phyloP scores from a whole-genome alignment of 2,113 vertebrate genomes.

The Nesogale talazaci region DNA sequence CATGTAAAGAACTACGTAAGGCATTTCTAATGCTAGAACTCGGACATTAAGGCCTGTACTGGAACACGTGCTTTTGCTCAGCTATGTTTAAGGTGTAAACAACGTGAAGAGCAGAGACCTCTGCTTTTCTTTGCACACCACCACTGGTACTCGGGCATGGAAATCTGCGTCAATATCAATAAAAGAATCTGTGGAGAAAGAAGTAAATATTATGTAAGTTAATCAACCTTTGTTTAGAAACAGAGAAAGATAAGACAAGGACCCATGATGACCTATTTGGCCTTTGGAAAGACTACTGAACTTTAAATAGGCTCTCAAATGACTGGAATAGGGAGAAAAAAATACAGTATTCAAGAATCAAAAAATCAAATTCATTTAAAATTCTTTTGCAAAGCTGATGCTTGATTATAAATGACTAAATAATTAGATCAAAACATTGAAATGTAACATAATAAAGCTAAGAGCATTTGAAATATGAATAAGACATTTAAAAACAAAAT shows the following conservation, averaged over 20 bases:
- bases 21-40: neutral
- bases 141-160: conserved; percentile 94
- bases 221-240: conserved; percentile 14
- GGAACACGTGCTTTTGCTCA: conserved; percentile 7
- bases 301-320: neutral
- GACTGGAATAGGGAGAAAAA: conserved; percentile 25
- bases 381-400: conserved; percentile 20
- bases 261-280: neutral
- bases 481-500: conserved; percentile 45
- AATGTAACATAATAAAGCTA: conserved; percentile 7
- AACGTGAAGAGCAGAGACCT: conserved; percentile 86
- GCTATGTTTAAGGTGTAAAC: conserved; percentile 13
- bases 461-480: conserved; percentile 1
- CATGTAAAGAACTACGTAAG: conserved; percentile 3
- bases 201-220: conserved; percentile 66
- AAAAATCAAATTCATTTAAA: conserved; percentile 49
- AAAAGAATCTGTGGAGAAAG: conserved; percentile 88
- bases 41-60: conserved; percentile 18
- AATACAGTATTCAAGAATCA: neutral
- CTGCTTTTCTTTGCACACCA: conserved; percentile 94
- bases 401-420: conserved; percentile 27
- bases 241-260: conserved; percentile 6
- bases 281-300: conserved; percentile 15
- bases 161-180: conserved; percentile 94
- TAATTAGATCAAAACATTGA: conserved; percentile 32